These are phyloP conservation scores for Ptychoptera albimana DNA, from an alignment of 2,888 invertebrate species.

Conservation along the genomic window DNA sequence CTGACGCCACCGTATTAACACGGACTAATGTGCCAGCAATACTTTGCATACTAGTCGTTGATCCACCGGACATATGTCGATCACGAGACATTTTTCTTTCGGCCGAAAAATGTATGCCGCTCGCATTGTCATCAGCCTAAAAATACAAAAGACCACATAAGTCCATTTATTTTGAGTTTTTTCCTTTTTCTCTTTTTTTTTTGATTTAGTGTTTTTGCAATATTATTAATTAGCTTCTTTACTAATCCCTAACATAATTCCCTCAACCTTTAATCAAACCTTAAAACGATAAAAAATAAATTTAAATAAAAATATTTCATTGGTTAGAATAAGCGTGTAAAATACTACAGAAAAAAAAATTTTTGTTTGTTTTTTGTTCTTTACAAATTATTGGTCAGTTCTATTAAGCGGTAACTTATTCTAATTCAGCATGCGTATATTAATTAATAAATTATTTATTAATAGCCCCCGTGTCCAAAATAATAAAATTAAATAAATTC, in stretches of 20 bases:
- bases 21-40: constrained; percentile 44
- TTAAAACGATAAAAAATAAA: too few relatives aligned
- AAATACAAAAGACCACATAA: too few relatives aligned
- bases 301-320: constrained; percentile 1
- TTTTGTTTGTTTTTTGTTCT: not conserved
- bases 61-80: constrained; percentile 33
- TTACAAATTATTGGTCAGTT: too few relatives aligned
- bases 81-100: constrained; percentile 35
- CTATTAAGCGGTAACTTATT: too few relatives aligned
- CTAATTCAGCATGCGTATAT: too few relatives aligned
- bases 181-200: not conserved
- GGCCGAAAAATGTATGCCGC: constrained; percentile 59
- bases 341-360: constrained; percentile 11
- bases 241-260: too few relatives aligned
- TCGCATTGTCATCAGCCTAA: constrained; percentile 46
- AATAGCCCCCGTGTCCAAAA: too few relatives aligned
- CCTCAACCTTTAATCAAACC: too few relatives aligned
- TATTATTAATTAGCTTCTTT: too few relatives aligned
- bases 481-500: constrained; percentile 21
- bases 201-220: too few relatives aligned
- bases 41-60: constrained; percentile 29
- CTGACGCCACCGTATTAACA: constrained; percentile 61
- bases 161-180: constrained; percentile 17
- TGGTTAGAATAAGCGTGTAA: constrained; percentile 8
- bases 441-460: too few relatives aligned